Evolutionary conservation across 2,888 invertebrate genomes (phyloP).

Genomic region (Stenurella melanura): DNA sequence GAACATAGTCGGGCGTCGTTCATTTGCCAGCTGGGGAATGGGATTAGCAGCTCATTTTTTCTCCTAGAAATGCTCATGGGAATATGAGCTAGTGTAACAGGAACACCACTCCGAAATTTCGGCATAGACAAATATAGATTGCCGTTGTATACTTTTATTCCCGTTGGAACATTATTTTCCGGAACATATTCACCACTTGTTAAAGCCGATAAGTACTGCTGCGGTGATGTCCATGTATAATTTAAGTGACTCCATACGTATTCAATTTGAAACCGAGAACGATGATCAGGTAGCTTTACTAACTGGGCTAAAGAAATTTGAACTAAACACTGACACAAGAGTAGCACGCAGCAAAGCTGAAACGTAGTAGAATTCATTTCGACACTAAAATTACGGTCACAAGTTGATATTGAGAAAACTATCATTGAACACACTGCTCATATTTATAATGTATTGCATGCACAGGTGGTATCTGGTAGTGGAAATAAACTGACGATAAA

Average conservation of each 20-base stretch:
- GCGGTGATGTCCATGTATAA: constrained; percentile 79
- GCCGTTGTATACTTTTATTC: constrained; percentile 81
- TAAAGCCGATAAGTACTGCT: constrained; percentile 76
- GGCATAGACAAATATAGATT: constrained; percentile 81
- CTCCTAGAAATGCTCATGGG: constrained; percentile 66
- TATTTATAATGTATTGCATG: constrained; percentile 3
- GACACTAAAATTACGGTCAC: constrained; percentile 8
- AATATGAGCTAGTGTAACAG: constrained; percentile 78
- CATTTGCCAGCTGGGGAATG: constrained; percentile 83
- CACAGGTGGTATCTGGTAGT: background rate
- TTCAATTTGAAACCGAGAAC: constrained; percentile 20
- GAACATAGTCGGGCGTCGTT: constrained; percentile 77
- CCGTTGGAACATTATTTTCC: constrained; percentile 81
- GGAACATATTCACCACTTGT: constrained; percentile 78
- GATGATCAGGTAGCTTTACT: background rate
- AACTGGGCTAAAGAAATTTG: background rate
- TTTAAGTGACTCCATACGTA: constrained; percentile 81
- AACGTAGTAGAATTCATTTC: background rate
- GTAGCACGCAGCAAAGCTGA: background rate
- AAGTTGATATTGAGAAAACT: constrained; percentile 17
- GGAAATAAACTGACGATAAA: background rate
- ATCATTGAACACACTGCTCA: background rate
- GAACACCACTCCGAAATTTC: constrained; percentile 80
- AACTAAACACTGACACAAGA: constrained; percentile 14
- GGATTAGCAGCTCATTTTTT: constrained; percentile 77